Evolutionary conservation across 2,888 invertebrate species (phyloP).

Genomic region (Harpagoxenus sublaevis): DNA sequence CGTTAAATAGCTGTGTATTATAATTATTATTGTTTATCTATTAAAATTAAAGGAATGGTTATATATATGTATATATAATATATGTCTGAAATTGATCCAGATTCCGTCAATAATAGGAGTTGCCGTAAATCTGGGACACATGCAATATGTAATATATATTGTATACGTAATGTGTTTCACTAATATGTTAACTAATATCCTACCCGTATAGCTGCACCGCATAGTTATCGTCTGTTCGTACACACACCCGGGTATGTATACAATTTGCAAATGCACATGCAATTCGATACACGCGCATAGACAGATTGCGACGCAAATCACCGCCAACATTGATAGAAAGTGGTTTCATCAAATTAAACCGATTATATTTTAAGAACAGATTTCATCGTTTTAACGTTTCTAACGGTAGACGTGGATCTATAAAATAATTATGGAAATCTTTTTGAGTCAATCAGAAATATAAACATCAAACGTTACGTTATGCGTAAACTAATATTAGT

Average conservation of each 20-base stretch:
- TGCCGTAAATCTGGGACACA: slow-evolving; percentile 31
- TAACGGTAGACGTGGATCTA: neutral
- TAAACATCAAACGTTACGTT: neutral
- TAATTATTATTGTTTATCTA: neutral
- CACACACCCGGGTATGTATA: slow-evolving; percentile 50
- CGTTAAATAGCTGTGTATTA: neutral
- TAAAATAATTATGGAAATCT: neutral
- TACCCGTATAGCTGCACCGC: slow-evolving; percentile 26
- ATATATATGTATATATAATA: neutral
- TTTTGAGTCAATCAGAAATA: neutral
- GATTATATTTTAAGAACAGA: slow-evolving; percentile 67
- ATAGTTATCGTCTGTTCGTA: slow-evolving; percentile 31
- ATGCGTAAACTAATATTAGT: neutral
- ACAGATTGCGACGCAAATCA: slow-evolving; percentile 76
- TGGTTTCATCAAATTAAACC: slow-evolving; percentile 72
- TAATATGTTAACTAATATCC: slow-evolving; percentile 56
- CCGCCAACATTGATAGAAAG: slow-evolving; percentile 67
- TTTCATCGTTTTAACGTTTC: slow-evolving; percentile 43
- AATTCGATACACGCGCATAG: slow-evolving; percentile 68
- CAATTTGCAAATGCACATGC: slow-evolving; percentile 55
- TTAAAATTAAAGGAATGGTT: neutral
- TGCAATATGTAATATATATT: slow-evolving; percentile 26
- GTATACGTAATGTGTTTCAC: slow-evolving; percentile 46
- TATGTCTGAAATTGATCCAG: slow-evolving; percentile 12
- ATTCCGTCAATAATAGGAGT: slow-evolving; percentile 17